Base-by-base conservation (phyloP, 2,113 vertebrate genomes). In the Pyxicephalus adspersus region DNA sequence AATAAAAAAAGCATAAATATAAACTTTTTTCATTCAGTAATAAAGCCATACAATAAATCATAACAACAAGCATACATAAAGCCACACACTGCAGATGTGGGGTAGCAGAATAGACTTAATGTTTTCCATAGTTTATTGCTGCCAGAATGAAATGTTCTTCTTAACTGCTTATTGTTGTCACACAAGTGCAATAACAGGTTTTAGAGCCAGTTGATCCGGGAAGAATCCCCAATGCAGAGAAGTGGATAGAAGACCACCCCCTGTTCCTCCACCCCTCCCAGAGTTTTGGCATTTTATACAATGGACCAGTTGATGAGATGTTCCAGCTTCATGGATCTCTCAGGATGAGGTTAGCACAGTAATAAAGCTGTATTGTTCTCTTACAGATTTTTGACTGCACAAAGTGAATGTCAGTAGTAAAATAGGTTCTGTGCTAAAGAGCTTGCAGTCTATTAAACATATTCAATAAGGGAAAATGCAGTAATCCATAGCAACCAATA, bases 271-370 rank as follows among this genome's bases (percentile, higher is more conserved):
- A 64, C 52, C 80, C 80, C 52, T 57, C 60, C 51, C 70, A 38
- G 50, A 31, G 18, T 75, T 82, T 82, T 82, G 80, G 80, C 80
- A 75, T 82, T 82, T 75, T 64, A 82, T 64, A 82, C 70, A 82
- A 82, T 75, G 70, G 70, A 54, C 80, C 61, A 82, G 80, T 82
- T 82, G 68, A 81, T 81, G 22, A 50, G 63, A 75, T 82, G 80
- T 82, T 75, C 80, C 51, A 64, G 80, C 61, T 57, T 72, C 61
- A n/a, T 16, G 50, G 60, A 82, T 81, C 80, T 63, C 80, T 82
- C 51, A 74, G 68, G 79, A 81, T 71, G 63, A 81, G 79, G 70
- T 82, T 82, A 74, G 63, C 70, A 55, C 29, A 55, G 61, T 51
- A 82, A 82, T 75, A 82, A 82, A 66, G 80, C 60, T 66, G 60